phyloP scores from a whole-genome alignment of 2,113 vertebrate genomes.

The Pao palembangensis region DNA sequence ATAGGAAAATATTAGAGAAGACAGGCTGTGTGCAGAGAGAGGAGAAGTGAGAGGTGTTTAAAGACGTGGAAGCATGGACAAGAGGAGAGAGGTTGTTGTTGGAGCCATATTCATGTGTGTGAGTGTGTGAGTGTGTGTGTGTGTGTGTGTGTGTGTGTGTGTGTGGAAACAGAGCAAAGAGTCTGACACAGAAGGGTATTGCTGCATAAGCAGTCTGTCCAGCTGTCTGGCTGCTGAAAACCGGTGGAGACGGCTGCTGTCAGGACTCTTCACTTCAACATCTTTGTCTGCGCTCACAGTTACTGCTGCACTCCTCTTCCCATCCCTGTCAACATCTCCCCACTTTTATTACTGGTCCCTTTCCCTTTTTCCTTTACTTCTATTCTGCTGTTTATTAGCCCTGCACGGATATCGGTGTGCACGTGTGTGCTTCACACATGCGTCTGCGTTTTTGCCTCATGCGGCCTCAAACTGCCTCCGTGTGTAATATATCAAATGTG shows the following conservation, averaged over 20 bases:
- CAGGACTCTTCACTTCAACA: constrained; percentile 54
- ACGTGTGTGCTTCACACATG: no score
- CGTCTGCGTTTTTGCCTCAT: no score
- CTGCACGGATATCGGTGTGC: constrained; percentile 42
- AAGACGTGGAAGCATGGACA: constrained; percentile 38
- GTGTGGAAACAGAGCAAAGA: constrained; percentile 5
- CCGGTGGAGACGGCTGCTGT: constrained; percentile 50
- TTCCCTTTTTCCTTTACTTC: background rate
- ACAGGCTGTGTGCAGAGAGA: constrained; percentile 33
- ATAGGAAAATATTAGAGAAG: constrained; percentile 34
- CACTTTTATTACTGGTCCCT: background rate
- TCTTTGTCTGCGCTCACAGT: constrained; percentile 34
- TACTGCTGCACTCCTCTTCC: constrained; percentile 15
- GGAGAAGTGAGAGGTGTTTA: constrained; percentile 31
- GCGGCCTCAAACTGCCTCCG: background rate
- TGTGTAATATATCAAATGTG: background rate
- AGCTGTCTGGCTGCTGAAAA: constrained; percentile 59
- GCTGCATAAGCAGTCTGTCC: constrained; percentile 72
- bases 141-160: constrained; percentile 7
- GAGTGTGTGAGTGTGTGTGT: constrained; percentile 7
- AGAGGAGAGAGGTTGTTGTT: constrained; percentile 8
- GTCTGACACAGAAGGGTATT: constrained; percentile 67
- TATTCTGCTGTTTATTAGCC: constrained; percentile 35
- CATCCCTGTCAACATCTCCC: background rate
- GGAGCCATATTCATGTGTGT: constrained; percentile 1